Evolutionary conservation across 2,797 vertebrate species (phyloP), one percentile per base, ranked within the genome.

Genomic region (Scyliorhinus canicula): DNA sequence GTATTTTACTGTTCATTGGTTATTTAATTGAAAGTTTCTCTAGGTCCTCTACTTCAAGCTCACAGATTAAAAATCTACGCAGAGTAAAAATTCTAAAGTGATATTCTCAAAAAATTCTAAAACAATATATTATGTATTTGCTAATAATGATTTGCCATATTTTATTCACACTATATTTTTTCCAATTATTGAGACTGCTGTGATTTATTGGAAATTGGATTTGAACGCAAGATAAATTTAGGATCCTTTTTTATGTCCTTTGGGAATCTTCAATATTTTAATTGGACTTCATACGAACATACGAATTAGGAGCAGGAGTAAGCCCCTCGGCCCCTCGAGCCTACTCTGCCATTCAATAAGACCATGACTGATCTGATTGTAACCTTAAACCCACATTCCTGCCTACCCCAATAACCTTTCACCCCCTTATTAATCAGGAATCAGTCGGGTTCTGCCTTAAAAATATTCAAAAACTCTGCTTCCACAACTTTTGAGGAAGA

Each of bases 1-100:
- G 47, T 50, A 71, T 93, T 93, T 47, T 71, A 50, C 63, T 14
- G 26, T 93, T 93, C 65, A 93, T 93, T 71, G 93, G 44, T 93
- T 47, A 47, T 93, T 93, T 69, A 93, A 93, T 71, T 93, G 44
- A 71, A 93, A 93, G 65, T 71, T 69, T 35, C 21, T 69, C 21
- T 50, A 28, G 47, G 4, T 50, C 4, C 65, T 71, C 11, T 67
- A n/a, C 44, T 93, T 93, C 65, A 14, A 71, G 31, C 47, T 14
- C 16, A 26, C n/a, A 11, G 24, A 93, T 71, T 71, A 65, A 26
- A 52, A 93, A 69, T 71, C 26, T 69, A 65, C 55, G 31, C 65
- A 47, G 9, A 50, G 52, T 88, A 57, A 31, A 26, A 88, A 88
- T 19, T 88, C 57, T 9, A 88, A 47, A 57, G 52, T 82, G 77